Conservation (phyloP, 2,888 invertebrate genomes). For the Euplagia quadripunctaria region DNA sequence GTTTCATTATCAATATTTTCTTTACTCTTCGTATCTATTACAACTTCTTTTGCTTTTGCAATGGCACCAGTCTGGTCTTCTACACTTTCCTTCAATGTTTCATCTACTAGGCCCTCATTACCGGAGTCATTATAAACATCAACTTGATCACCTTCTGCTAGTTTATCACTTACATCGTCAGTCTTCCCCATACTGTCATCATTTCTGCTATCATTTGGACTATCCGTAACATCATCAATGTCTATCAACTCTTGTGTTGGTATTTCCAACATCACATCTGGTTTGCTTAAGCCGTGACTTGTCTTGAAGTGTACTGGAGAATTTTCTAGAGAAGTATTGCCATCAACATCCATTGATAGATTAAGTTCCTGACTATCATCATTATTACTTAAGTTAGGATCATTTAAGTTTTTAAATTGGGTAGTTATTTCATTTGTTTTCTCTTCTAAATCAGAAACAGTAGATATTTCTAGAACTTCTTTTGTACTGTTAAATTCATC, state of each 20-base stretch:
- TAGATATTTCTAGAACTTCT: too few species aligned
- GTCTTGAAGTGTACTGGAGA: conserved; percentile 22
- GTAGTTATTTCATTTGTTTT: background rate
- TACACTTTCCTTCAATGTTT: background rate
- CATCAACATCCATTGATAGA: background rate
- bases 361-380: background rate
- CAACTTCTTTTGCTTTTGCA: too few species aligned
- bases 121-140: background rate
- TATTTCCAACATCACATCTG: conserved; percentile 78
- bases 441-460: too few species aligned
- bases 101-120: background rate
- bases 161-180: background rate
- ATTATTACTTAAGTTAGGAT: background rate
- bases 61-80: background rate
- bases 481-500: background rate
- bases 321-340: background rate
- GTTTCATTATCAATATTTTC: conserved; percentile 14
- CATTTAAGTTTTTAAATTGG: background rate
- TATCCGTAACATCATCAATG: conserved; percentile 50
- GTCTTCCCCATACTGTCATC: background rate
- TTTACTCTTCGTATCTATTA: background rate
- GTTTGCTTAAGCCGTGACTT: conserved; percentile 68
- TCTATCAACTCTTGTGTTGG: conserved; percentile 73
- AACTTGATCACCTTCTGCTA: background rate
- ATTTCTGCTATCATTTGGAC: conserved; percentile 30